These are phyloP conservation scores for Tenthredo livida DNA, from an alignment of 2,888 invertebrate species.

Conservation along the genomic window DNA sequence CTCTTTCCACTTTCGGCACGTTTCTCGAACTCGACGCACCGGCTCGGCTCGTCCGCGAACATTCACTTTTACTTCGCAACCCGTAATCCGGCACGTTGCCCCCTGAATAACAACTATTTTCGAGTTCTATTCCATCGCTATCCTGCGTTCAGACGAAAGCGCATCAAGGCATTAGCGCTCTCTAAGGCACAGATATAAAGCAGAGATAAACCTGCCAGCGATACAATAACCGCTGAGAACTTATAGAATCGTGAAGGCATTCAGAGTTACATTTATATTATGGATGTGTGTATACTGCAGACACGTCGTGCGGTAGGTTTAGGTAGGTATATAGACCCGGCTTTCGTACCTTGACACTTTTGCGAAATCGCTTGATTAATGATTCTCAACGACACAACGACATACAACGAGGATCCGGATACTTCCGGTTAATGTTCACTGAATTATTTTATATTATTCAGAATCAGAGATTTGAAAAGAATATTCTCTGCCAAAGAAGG, in stretches of 20 bases:
- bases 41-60: constrained; percentile 36
- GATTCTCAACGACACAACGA: constrained; percentile 57
- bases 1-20: constrained; percentile 25
- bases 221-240: constrained; percentile 45
- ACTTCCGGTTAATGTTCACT: constrained; percentile 15
- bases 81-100: constrained; percentile 65
- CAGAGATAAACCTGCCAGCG: constrained; percentile 50
- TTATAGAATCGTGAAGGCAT: constrained; percentile 46
- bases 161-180: constrained; percentile 50
- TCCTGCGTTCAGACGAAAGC: neutral
- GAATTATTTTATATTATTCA: neutral
- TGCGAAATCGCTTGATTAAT: constrained; percentile 68
- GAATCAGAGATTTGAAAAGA: neutral
- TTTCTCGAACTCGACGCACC: neutral
- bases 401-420: too few relatives aligned
- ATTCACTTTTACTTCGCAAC: constrained; percentile 47
- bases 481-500: too few relatives aligned
- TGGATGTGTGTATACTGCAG: neutral
- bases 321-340: neutral
- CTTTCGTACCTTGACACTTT: constrained; percentile 23
- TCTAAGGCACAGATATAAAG: constrained; percentile 50
- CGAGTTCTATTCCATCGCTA: constrained; percentile 63
- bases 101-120: constrained; percentile 69
- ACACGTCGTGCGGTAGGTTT: neutral
- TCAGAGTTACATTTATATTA: neutral